phyloP scores from a whole-genome alignment of 2,888 invertebrate genomes.

The Pediacus dermestoides region DNA sequence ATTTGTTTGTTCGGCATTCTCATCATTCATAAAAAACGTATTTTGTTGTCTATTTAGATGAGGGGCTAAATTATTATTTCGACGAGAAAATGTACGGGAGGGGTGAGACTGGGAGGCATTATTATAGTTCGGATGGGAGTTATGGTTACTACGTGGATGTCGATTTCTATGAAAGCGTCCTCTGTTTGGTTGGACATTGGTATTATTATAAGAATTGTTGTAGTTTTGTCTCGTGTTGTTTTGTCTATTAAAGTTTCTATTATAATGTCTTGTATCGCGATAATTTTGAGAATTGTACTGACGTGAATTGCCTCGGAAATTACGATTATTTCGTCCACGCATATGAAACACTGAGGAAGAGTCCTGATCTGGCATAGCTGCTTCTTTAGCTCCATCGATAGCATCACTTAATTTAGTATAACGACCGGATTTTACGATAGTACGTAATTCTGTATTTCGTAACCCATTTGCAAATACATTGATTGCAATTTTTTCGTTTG shows the following conservation, averaged over 20 bases:
- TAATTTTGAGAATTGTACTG: not conserved
- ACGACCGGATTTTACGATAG: conserved; percentile 11
- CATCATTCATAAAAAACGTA: not conserved
- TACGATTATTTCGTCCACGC: no score
- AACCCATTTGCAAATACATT: conserved; percentile 9
- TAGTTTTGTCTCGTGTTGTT: not conserved
- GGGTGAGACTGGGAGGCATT: no score
- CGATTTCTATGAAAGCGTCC: conserved; percentile 3
- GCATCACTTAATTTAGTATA: conserved; percentile 8
- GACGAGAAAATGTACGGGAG: no score
- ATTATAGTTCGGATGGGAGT: no score
- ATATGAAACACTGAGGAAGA: conserved; percentile 1
- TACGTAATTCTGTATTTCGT: conserved; percentile 8
- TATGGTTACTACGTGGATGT: conserved; percentile 1
- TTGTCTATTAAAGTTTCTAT: not conserved
- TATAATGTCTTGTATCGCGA: not conserved
- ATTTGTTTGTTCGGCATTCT: conserved; percentile 3
- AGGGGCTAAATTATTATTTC: no score
- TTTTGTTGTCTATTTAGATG: no score
- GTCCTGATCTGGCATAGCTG: conserved; percentile 3
- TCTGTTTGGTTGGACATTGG: no score
- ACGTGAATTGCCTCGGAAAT: no score
- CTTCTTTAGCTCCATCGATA: conserved; percentile 9
- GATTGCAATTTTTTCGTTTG: conserved; percentile 12
- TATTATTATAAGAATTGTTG: conserved; percentile 10